These are phyloP conservation scores for Burhinus bistriatus DNA, from an alignment of 2,113 vertebrate genomes.

Conservation along the genomic window DNA sequence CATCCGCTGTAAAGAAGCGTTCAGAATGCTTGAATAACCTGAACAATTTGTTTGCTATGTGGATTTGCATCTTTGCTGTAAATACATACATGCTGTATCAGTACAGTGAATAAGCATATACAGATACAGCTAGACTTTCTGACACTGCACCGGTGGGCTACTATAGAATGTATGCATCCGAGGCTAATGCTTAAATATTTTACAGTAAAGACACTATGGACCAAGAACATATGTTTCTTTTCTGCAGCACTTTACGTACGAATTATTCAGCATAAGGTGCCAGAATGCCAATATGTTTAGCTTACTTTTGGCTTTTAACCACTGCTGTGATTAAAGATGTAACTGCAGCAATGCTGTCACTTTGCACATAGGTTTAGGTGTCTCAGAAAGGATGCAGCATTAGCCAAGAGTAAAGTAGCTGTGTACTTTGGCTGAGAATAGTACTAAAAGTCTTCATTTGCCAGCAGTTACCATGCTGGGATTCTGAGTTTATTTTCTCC, in stretches of 20 bases:
- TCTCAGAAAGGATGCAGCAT: conserved; percentile 20
- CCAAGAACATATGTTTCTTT: conserved; percentile 71
- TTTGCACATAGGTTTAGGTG: conserved; percentile 47
- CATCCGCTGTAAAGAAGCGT: background rate
- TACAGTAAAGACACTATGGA: conserved; percentile 50
- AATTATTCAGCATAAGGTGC: conserved; percentile 73
- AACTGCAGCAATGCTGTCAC: conserved; percentile 48
- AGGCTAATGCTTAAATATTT: conserved; percentile 57
- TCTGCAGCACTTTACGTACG: conserved; percentile 65
- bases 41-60: background rate
- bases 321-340: conserved; percentile 71
- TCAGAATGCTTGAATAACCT: background rate
- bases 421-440: conserved; percentile 53
- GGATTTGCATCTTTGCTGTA: background rate
- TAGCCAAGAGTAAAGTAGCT: conserved; percentile 51
- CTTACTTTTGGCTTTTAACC: conserved; percentile 70
- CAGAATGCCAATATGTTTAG: conserved; percentile 70
- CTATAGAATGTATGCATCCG: conserved; percentile 30
- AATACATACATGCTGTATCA: background rate
- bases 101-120: background rate
- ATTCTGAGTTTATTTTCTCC: conserved; percentile 52
- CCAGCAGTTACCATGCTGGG: conserved; percentile 51
- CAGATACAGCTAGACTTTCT: background rate
- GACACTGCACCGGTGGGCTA: background rate
- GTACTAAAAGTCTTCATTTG: conserved; percentile 36